Evolutionary conservation across 35 echinoderm and acorn worm genomes (phyloP), one percentile per base, ranked within the genome.

Genomic region (Acanthaster planci): DNA sequence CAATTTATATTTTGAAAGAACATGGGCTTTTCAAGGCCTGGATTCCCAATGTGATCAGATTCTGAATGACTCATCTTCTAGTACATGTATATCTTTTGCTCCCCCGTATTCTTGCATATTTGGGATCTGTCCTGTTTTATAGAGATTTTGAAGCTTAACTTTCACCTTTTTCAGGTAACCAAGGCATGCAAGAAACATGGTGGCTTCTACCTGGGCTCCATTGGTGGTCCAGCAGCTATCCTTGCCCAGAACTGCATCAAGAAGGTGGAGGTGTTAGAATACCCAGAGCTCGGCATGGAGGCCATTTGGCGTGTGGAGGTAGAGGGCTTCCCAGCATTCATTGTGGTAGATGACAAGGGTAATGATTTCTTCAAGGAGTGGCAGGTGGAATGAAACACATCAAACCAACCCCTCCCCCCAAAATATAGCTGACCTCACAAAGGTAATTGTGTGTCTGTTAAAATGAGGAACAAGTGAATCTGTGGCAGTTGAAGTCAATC

Each of bases 291-390:
- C 0, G 96, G 96, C 14, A 99, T 99, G 96, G 96, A 99, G 78
- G 96, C 96, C 23, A 80, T 99, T 18, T 94, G 96, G 96, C 80
- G 60, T 19, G 83, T 94, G 1, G 86, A 94, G 44, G 92, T 94
- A 3, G 92, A 94, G 60, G 58, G 94, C 39, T 99, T 99, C 82
- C 96, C 96, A 59, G 96, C 96, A 56, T 99, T 99, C 67, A 91
- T 99, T 72, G 96, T 99, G 18, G 96, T 94, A 26, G 96, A 99
- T 80, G 96, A 99, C 83, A 99, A 99, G 81, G 96, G 96, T 23
- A 99, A 99, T 60, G 92, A 94, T 64, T 99, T 99, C 83, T 99
- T 94, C 78, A 98, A 98, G 53, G 68, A 98, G 40, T 98, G 95
- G 95, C 95, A 98, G 77, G 80, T 96, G 39, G 93, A 96, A 80